phyloP scores from a whole-genome alignment of 1,140 invertebrate species.

The Drosophila sp. region DNA sequence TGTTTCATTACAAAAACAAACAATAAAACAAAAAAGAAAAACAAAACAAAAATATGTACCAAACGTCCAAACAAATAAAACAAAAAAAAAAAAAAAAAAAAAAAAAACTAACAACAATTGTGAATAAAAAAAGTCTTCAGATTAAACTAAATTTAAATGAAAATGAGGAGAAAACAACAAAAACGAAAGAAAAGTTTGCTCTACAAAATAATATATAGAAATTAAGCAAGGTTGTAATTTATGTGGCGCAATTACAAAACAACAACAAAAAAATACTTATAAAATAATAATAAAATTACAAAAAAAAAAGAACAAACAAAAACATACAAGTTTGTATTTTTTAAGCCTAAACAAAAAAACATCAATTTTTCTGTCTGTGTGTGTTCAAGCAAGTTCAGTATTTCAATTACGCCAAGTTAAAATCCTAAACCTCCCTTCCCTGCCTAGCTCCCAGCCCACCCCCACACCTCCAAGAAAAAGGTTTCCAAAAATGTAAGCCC shows the following conservation, averaged over 20 bases:
- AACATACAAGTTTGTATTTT: constrained; percentile 36
- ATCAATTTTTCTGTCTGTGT: constrained; percentile 62
- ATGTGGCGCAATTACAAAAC: constrained; percentile 55
- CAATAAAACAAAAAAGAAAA: constrained; percentile 48
- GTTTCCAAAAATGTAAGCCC: constrained; percentile 55
- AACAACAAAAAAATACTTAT: constrained; percentile 23
- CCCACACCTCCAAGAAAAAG: constrained; percentile 30
- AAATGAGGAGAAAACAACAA: background rate
- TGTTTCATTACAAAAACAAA: constrained; percentile 47
- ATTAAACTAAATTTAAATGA: constrained; percentile 16
- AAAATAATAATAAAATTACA: constrained; percentile 30
- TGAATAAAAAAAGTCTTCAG: constrained; percentile 77
- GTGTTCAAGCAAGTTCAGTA: constrained; percentile 76
- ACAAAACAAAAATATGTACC: constrained; percentile 56
- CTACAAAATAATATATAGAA: constrained; percentile 19
- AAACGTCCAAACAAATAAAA: constrained; percentile 71
- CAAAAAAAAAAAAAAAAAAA: constrained; percentile 66
- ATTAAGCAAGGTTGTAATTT: constrained; percentile 45
- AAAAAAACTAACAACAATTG: constrained; percentile 73
- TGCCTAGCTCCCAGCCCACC: constrained; percentile 20
- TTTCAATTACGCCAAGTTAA: constrained; percentile 75
- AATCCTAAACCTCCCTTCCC: background rate
- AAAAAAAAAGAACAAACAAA: constrained; percentile 22
- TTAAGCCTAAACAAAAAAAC: constrained; percentile 34
- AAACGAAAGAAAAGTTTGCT: constrained; percentile 19